phyloP scores from a whole-genome alignment of 1,140 invertebrate genomes.

The Leucophenga varia region DNA sequence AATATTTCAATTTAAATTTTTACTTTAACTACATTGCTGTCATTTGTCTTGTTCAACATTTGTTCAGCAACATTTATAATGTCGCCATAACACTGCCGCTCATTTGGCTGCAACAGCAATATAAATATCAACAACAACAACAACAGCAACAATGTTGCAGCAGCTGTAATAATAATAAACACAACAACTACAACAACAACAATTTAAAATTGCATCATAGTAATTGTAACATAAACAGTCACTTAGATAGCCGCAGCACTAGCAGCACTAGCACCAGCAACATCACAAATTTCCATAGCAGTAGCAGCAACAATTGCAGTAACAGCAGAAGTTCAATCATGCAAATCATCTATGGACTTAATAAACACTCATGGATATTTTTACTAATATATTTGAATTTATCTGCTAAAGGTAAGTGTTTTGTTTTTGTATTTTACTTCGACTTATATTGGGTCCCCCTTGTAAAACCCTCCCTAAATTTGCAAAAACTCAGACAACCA shows the following conservation, averaged over 20 bases:
- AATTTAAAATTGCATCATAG: too few species aligned
- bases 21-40: too few species aligned
- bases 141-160: constrained; percentile 4
- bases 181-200: constrained; percentile 1
- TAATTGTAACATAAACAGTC: constrained; percentile 3
- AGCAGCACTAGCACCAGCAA: constrained; percentile 21
- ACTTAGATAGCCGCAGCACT: constrained; percentile 10
- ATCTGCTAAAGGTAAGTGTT: constrained; percentile 56
- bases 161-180: constrained; percentile 6
- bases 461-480: too few species aligned
- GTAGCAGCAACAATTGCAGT: constrained; percentile 4
- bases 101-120: constrained; percentile 9
- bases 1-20: too few species aligned
- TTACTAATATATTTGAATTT: constrained; percentile 56
- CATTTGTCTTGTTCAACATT: too few species aligned
- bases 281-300: not conserved
- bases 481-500: too few species aligned
- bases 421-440: too few species aligned
- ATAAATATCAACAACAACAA: constrained; percentile 7
- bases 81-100: constrained; percentile 22
- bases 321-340: not conserved
- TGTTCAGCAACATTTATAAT: constrained; percentile 29
- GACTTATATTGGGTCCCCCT: too few species aligned
- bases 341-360: constrained; percentile 47
- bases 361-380: constrained; percentile 57